phyloP scores from a whole-genome alignment of 2,797 vertebrate species.

The Miichthys miiuy region DNA sequence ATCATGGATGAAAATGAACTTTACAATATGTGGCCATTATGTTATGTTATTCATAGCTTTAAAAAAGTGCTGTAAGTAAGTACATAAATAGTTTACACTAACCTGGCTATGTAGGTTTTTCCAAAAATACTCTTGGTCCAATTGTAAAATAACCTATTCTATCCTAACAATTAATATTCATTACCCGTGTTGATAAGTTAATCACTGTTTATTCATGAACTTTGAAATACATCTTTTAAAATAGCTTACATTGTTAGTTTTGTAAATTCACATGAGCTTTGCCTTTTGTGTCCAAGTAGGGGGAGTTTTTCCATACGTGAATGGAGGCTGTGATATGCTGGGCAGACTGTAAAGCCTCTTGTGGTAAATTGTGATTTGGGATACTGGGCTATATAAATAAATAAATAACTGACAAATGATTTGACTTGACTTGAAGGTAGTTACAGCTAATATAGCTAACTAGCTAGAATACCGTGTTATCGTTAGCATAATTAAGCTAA shows the following conservation, averaged over 20 bases:
- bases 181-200: not conserved
- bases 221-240: not conserved
- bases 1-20: not conserved
- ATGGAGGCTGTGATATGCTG: not conserved
- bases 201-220: not conserved
- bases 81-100: not conserved
- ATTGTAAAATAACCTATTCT: not conserved
- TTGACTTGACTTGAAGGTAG: not conserved
- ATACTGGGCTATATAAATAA: not conserved
- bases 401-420: not conserved
- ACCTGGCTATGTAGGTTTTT: not conserved
- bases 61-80: not conserved
- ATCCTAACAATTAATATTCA: not conserved
- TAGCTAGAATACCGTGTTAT: not conserved
- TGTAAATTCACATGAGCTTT: not conserved
- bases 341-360: not conserved
- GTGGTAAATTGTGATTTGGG: not conserved
- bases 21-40: not conserved
- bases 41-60: not conserved
- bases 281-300: not conserved
- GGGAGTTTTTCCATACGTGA: not conserved
- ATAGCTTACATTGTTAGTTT: not conserved
- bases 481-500: conserved; percentile 29
- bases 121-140: not conserved
- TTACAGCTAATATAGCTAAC: too few species aligned